A percentile compares a stretch with the other conserved stretches of the same genome.
These are phyloP conservation scores for Megaleporinus macrocephalus DNA, from an alignment of 2,113 vertebrate genomes.

Conservation along the genomic window DNA sequence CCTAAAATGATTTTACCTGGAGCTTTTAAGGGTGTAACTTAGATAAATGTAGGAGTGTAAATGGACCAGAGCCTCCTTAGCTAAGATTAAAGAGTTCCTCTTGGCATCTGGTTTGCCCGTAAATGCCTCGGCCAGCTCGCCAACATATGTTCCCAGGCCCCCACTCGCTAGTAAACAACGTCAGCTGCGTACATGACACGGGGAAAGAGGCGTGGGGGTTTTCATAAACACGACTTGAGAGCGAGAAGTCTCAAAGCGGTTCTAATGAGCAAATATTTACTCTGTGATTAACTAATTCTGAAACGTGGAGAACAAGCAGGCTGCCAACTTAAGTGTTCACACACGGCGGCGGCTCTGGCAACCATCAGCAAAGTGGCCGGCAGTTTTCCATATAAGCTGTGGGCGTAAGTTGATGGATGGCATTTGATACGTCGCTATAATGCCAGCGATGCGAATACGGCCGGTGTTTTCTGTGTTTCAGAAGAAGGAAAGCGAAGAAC, in stretches of 20 bases:
- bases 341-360: slow-evolving; percentile 11
- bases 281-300: slow-evolving; percentile 46
- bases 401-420: slow-evolving; percentile 28
- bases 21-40: slow-evolving; percentile 4
- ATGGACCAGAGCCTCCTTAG: not conserved
- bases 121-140: slow-evolving; percentile 41
- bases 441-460: not conserved
- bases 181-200: slow-evolving; percentile 47
- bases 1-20: not conserved
- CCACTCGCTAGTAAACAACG: slow-evolving; percentile 40
- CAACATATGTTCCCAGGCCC: slow-evolving; percentile 36
- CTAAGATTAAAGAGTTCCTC: slow-evolving; percentile 47
- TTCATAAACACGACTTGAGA: slow-evolving; percentile 41
- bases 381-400: not conserved
- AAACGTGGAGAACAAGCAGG: slow-evolving; percentile 24
- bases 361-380: slow-evolving; percentile 12
- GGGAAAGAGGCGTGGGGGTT: slow-evolving; percentile 33
- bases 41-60: slow-evolving; percentile 4
- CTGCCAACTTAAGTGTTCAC: slow-evolving; percentile 18
- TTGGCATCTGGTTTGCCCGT: slow-evolving; percentile 37
- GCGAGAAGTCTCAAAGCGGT: slow-evolving; percentile 46
- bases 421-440: slow-evolving; percentile 35
- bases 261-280: slow-evolving; percentile 57
- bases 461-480: slow-evolving; percentile 22
- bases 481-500: slow-evolving; percentile 1